phyloP scores from a whole-genome alignment of 2,888 invertebrate species.

The Strigamia transsilvanica region DNA sequence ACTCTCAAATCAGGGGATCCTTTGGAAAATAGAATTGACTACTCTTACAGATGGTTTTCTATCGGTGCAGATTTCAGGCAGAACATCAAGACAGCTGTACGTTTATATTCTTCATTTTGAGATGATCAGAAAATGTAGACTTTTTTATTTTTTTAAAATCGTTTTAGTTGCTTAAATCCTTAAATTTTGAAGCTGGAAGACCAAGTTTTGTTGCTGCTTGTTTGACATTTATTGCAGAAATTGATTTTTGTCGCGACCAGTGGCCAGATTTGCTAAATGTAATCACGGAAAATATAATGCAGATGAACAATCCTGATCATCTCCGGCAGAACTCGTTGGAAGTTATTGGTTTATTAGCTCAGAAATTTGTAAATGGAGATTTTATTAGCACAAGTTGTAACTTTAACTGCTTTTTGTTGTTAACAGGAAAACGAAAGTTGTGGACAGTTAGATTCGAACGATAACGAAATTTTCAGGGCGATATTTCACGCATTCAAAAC shows the following conservation, averaged over 20 bases:
- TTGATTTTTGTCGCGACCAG: background rate
- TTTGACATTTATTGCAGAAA: constrained; percentile 13
- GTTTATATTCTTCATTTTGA: background rate
- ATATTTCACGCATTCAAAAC: background rate
- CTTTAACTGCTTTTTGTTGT: background rate
- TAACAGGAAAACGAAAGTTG: constrained; percentile 3
- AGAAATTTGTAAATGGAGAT: background rate
- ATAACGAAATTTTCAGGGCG: background rate
- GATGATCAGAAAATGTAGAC: background rate
- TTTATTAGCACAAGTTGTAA: background rate
- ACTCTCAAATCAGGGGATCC: background rate
- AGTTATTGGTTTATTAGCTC: background rate
- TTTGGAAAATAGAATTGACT: background rate
- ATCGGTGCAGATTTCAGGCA: background rate
- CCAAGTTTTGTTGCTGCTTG: constrained; percentile 3
- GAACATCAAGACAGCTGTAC: background rate
- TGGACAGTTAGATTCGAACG: background rate
- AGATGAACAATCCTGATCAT: background rate
- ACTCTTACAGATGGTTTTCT: constrained; percentile 23
- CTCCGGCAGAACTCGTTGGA: background rate
- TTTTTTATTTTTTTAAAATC: background rate
- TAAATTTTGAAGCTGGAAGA: background rate
- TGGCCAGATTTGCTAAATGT: background rate
- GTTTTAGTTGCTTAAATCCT: background rate
- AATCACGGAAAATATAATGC: background rate